A percentile compares a stretch with the other conserved stretches of the same genome.
Evolutionary conservation across 2,888 invertebrate genomes (phyloP).

Genomic region (Pheosia gnoma): DNA sequence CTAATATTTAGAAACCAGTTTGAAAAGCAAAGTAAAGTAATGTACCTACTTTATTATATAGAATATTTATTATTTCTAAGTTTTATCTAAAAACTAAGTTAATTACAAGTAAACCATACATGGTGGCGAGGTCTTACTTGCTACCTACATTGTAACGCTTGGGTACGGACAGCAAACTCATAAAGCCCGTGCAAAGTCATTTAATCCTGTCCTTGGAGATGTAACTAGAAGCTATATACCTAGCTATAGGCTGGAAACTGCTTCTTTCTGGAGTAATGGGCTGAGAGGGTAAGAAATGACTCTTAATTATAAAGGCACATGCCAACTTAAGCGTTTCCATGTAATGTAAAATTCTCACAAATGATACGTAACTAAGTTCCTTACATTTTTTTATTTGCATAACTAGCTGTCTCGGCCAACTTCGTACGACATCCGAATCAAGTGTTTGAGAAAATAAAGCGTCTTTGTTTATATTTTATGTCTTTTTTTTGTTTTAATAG

Average conservation of each 20-base stretch:
- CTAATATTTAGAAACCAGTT: no score
- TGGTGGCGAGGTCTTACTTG: neutral
- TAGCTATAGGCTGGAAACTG: neutral
- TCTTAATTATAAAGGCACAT: slow-evolving; percentile 33
- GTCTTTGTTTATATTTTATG: no score
- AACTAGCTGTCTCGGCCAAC: no score
- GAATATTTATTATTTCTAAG: no score
- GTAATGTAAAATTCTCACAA: neutral
- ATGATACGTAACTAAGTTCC: neutral
- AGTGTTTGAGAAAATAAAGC: no score
- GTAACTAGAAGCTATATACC: neutral
- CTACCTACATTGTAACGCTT: slow-evolving; percentile 3
- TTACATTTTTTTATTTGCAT: no score
- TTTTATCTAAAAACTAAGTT: neutral
- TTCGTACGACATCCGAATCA: no score
- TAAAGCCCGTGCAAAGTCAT: slow-evolving; percentile 7
- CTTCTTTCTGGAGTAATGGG: slow-evolving; percentile 9
- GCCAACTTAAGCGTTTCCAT: neutral
- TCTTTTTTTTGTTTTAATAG: no score
- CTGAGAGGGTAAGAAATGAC: slow-evolving; percentile 42
- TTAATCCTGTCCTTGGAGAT: neutral
- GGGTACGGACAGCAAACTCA: slow-evolving; percentile 8
- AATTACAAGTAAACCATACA: neutral
- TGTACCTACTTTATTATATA: no score
- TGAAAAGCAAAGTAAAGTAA: no score